Conservation (phyloP, 2,888 invertebrate genomes). For the Erpobdella octoculata region DNA sequence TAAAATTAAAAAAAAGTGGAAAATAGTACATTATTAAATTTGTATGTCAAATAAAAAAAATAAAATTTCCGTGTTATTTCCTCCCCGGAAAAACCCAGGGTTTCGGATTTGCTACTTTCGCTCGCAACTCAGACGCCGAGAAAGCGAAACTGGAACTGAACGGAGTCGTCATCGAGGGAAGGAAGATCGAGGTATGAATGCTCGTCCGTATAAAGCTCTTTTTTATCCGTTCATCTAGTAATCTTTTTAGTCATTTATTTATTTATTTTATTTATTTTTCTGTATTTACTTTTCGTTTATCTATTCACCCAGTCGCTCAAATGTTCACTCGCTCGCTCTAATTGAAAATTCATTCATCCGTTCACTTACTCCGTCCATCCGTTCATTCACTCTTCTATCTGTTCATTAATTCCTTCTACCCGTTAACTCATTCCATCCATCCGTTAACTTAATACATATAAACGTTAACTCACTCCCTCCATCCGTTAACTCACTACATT, state of each 20-base stretch:
- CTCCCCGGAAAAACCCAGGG: background rate
- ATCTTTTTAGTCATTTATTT: background rate
- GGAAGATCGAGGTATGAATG: conserved; percentile 5
- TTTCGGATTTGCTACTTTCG: conserved; percentile 6
- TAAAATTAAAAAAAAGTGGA: no score
- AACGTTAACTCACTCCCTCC: background rate
- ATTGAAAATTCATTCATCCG: background rate
- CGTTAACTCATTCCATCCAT: background rate
- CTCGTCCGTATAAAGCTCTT: background rate
- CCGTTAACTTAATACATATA: background rate
- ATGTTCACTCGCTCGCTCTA: background rate
- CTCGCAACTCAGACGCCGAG: conserved; percentile 2
- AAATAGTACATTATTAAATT: no score
- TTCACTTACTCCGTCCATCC: background rate
- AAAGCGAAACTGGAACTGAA: conserved; percentile 10
- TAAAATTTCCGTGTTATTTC: background rate
- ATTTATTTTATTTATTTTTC: background rate
- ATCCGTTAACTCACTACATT: background rate
- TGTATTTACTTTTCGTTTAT: background rate
- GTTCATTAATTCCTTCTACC: background rate
- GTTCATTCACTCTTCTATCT: background rate
- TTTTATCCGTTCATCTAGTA: background rate
- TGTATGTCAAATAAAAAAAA: background rate
- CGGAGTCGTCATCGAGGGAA: conserved; percentile 6
- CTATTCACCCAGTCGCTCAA: background rate